A percentile compares a stretch with the other conserved stretches of the same genome.
These are phyloP conservation scores for Acrocephalus arundinaceus DNA, from an alignment of 2,113 vertebrate species.

Conservation along the genomic window DNA sequence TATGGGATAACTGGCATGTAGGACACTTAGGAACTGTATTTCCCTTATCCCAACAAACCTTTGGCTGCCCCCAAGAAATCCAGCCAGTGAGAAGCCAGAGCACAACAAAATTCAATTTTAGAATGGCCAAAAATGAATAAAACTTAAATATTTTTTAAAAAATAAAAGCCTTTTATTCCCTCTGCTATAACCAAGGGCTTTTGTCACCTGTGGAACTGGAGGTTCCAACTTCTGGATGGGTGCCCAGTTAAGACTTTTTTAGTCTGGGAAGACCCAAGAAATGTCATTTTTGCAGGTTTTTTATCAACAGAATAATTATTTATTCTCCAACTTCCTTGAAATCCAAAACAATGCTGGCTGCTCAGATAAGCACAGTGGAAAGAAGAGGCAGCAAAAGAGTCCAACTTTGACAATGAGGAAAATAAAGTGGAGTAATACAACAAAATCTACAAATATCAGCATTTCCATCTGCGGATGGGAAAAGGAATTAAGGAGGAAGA, in stretches of 20 bases:
- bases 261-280: background rate
- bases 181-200: background rate
- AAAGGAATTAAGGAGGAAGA: background rate
- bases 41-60: background rate
- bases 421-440: background rate
- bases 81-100: background rate
- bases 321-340: background rate
- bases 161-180: accelerated
- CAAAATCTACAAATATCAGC: background rate
- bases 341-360: background rate
- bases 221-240: background rate
- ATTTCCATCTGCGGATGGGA: background rate
- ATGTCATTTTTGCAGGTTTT: background rate
- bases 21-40: background rate
- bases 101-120: background rate
- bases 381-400: background rate
- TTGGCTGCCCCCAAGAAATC: background rate
- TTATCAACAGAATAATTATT: background rate
- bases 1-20: accelerated
- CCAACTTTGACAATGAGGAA: background rate
- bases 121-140: background rate
- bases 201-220: background rate
- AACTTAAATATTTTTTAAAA: background rate
- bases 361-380: background rate
- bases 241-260: background rate